Base-by-base conservation (phyloP, 2,113 vertebrate genomes). In the Tragelaphus buxtoni region DNA sequence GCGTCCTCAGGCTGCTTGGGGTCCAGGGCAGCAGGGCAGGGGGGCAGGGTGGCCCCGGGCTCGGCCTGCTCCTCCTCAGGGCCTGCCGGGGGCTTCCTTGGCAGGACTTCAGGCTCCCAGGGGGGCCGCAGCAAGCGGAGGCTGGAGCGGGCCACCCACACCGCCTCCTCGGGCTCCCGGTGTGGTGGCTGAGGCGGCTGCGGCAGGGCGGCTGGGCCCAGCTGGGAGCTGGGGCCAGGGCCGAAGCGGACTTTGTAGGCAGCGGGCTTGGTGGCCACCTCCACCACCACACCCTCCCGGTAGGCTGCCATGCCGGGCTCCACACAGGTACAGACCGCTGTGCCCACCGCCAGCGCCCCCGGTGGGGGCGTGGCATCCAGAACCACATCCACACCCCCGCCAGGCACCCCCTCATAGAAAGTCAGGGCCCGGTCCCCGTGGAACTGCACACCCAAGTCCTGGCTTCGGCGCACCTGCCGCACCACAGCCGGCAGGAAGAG, bases 131-230 rank as follows among this genome's bases (percentile, higher is more conserved):
- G 98, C 35, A 99, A 99, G 63, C 99, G 99, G 69, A 99, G 97
- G 98, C 99, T 99, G 22, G 99, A 99, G 88, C 99, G 99, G 53
- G 99, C 99, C 95, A 99, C 99, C 99, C 99, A 99, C 47, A 99
- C 98, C 0, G 98, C 98, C 91, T 99, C 99, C 83, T 99, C 98
- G 0, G 97, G 96, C 79, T 97, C 97, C 0, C 14, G 91, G 69
- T 80, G 95, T 4, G 98, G 95, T 3, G 87, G 96, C 93, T 97
- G 95, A 1, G 84, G 26, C 5, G 61, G 83, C 88, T 96, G 86
- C 51, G 98, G 90, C 58, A 97, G 51, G 39, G 83, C 2, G 12
- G 90, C 80, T 2, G 61, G 80, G n/a, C 92, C 58, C 0, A 58
- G 89, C 8, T 96, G 90, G 45, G 94, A 89, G 96, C 74, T 81